Percentiles rank a stretch among this genome's conserved stretches.
Evolutionary conservation across 2,888 invertebrate species (phyloP).

Genomic region (Pyrrhosoma nymphula): DNA sequence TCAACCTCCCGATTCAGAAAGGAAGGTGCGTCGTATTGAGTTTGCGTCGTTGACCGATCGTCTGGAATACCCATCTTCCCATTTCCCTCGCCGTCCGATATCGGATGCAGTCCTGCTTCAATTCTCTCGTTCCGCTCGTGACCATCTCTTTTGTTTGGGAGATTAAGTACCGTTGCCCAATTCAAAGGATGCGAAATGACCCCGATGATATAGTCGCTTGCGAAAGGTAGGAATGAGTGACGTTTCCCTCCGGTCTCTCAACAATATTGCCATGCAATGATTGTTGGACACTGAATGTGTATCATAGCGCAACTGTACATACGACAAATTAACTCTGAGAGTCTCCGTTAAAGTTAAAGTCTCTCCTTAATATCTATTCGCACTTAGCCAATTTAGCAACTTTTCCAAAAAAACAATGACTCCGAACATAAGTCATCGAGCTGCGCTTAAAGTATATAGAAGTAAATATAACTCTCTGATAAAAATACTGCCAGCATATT

Average conservation of each 20-base stretch:
- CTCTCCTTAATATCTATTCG: too few species aligned
- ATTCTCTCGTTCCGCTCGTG: neutral
- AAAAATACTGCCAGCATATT: too few species aligned
- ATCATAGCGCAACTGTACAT: neutral
- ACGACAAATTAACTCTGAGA: too few species aligned
- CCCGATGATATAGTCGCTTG: neutral
- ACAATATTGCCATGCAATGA: neutral
- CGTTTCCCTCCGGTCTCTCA: neutral
- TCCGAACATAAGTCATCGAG: too few species aligned
- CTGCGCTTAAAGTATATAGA: too few species aligned
- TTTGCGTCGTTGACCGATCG: neutral
- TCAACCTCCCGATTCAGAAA: neutral
- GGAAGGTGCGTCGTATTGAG: neutral
- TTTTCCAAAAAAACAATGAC: too few species aligned
- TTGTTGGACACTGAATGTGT: neutral
- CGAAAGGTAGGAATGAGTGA: neutral
- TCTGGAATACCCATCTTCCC: neutral
- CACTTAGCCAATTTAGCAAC: too few species aligned
- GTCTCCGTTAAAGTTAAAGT: too few species aligned
- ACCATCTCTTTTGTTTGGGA: neutral
- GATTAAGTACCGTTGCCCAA: neutral
- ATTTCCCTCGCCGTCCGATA: neutral
- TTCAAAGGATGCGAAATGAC: neutral
- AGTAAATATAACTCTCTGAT: too few species aligned
- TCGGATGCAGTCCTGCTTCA: neutral